phyloP scores from a whole-genome alignment of 2,113 vertebrate genomes.

The Asarcornis scutulata region DNA sequence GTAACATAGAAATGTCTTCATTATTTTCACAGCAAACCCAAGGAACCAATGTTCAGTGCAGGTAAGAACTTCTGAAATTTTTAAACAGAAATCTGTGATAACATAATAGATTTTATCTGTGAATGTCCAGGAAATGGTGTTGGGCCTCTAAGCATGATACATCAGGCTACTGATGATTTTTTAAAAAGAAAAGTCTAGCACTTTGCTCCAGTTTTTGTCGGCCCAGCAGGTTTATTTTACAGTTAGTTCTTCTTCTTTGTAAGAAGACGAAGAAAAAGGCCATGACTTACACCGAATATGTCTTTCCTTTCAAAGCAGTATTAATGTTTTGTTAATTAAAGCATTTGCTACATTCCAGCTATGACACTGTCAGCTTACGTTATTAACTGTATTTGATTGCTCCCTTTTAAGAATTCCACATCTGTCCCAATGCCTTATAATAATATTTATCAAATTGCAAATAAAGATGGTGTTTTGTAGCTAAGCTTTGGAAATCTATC shows the following conservation, averaged over 20 bases:
- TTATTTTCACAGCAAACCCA: constrained; percentile 90
- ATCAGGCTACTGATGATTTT: not conserved
- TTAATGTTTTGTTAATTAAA: not conserved
- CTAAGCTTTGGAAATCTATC: not conserved
- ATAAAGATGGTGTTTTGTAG: not conserved
- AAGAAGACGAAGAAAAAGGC: not conserved
- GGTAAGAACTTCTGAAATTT: constrained; percentile 81
- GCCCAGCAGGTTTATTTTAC: not conserved
- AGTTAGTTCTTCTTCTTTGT: not conserved
- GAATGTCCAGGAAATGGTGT: not conserved
- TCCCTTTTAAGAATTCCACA: not conserved
- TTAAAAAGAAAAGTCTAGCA: not conserved
- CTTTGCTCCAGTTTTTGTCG: not conserved
- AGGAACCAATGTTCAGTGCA: constrained; percentile 95
- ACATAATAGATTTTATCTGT: not conserved
- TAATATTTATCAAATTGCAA: not conserved
- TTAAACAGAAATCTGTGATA: not conserved
- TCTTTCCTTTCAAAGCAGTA: not conserved
- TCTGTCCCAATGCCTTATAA: not conserved
- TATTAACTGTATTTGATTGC: not conserved
- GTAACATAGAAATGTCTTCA: constrained; percentile 15
- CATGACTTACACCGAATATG: not conserved
- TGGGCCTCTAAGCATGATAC: not conserved
- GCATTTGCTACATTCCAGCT: not conserved
- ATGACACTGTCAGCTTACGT: not conserved